Evolutionary conservation across 2,797 vertebrate genomes (phyloP).

Genomic region (Eidolon dupreanum): DNA sequence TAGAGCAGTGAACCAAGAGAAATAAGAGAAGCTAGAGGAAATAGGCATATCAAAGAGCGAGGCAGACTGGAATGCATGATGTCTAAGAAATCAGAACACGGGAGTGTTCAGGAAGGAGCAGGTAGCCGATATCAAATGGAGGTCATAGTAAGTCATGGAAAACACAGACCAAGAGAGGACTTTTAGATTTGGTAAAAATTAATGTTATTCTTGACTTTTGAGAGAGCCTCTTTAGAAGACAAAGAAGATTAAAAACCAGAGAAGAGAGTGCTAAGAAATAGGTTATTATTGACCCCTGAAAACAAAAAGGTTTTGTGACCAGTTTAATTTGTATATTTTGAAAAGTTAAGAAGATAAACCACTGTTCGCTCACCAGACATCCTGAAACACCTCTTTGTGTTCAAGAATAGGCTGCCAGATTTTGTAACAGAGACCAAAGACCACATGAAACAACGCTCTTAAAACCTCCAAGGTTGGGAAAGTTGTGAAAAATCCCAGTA

Average conservation of each 20-base stretch:
- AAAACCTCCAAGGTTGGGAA: conserved; percentile 29
- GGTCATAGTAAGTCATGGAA: neutral
- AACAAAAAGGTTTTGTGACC: neutral
- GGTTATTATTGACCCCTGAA: neutral
- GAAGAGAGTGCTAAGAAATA: neutral
- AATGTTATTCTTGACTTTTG: neutral
- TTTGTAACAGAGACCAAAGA: conserved; percentile 72
- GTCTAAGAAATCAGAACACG: neutral
- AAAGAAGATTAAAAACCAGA: neutral
- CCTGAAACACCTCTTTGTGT: conserved; percentile 30
- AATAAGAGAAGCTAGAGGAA: neutral
- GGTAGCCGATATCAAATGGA: neutral
- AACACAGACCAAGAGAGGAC: neutral
- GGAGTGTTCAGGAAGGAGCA: neutral
- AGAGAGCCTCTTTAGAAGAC: neutral
- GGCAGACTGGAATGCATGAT: neutral
- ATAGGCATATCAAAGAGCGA: neutral
- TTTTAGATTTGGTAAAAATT: neutral
- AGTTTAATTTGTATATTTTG: conserved; percentile 12
- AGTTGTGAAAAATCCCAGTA: conserved; percentile 52
- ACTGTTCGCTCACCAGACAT: neutral
- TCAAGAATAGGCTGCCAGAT: neutral
- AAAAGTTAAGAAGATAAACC: neutral
- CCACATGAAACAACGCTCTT: conserved; percentile 50
- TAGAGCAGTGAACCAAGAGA: neutral